A percentile compares a stretch with the other conserved stretches of the same genome.
phyloP scores from a whole-genome alignment of 2,888 invertebrate genomes.

The Geophilus truncorum region DNA sequence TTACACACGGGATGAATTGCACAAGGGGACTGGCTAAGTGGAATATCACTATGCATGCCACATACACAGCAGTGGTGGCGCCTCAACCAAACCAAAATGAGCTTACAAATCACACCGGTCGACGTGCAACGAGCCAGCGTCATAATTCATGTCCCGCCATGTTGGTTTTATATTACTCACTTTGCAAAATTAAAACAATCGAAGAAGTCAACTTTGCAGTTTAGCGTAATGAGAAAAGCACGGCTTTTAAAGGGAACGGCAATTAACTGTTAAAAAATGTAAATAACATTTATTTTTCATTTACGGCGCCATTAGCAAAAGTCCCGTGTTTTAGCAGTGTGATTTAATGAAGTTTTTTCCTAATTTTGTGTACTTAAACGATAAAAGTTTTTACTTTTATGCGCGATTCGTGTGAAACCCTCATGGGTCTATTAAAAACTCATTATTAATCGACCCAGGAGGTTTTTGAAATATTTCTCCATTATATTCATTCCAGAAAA shows the following conservation, averaged over 20 bases:
- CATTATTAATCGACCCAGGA: neutral
- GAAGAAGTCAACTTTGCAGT: neutral
- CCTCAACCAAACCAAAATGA: constrained; percentile 20
- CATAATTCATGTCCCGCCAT: neutral
- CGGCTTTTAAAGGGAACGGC: neutral
- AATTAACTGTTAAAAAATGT: neutral
- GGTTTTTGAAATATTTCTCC: neutral
- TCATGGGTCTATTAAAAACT: neutral
- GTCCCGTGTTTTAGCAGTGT: no score
- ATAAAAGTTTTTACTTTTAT: neutral
- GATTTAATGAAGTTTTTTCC: no score
- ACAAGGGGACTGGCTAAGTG: constrained; percentile 14
- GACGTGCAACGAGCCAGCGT: neutral
- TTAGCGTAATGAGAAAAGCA: neutral
- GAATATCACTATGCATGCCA: constrained; percentile 20
- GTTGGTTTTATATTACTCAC: neutral
- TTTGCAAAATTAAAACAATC: constrained; percentile 6
- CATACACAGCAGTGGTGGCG: constrained; percentile 20
- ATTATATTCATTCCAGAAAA: neutral
- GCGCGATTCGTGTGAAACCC: neutral
- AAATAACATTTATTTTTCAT: neutral
- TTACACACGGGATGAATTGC: constrained; percentile 20
- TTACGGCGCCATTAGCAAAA: neutral
- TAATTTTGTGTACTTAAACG: no score
- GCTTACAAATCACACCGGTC: constrained; percentile 14